Conservation (phyloP, 2,888 invertebrate genomes). For the Phymatocera aterrima region DNA sequence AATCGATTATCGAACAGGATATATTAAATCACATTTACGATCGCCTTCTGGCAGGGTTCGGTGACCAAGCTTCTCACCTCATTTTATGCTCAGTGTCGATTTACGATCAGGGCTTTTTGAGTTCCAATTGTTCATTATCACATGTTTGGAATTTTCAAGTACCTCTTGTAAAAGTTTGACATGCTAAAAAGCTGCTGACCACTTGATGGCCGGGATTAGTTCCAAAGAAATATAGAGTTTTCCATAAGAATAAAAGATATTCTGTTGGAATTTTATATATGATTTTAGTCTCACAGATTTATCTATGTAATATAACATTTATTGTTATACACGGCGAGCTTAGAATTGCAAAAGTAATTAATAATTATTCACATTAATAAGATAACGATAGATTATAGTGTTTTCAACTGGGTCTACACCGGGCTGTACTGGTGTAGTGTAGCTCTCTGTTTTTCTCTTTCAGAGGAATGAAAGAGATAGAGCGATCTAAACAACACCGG, state of each 20-base stretch:
- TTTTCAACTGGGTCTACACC: no score
- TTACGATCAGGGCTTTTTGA: background rate
- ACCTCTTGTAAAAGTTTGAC: background rate
- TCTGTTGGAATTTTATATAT: background rate
- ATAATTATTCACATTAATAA: conserved; percentile 8
- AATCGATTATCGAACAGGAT: conserved; percentile 89
- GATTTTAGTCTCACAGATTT: background rate
- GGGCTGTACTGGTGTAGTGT: no score
- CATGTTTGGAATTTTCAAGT: conserved; percentile 20
- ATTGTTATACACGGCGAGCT: conserved; percentile 13
- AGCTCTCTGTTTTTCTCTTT: no score
- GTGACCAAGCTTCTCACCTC: conserved; percentile 78
- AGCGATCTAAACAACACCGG: no score
- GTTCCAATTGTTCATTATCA: conserved; percentile 13
- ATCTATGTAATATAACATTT: conserved; percentile 1
- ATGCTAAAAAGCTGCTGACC: background rate
- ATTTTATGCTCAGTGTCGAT: background rate
- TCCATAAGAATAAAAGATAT: background rate
- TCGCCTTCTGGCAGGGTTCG: conserved; percentile 95
- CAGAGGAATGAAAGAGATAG: no score
- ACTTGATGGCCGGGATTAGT: no score
- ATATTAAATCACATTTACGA: conserved; percentile 93
- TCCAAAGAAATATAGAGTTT: background rate
- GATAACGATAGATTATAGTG: background rate
- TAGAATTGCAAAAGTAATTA: conserved; percentile 8